phyloP scores from a whole-genome alignment of 1,140 invertebrate genomes.

The Atta cephalotes region DNA sequence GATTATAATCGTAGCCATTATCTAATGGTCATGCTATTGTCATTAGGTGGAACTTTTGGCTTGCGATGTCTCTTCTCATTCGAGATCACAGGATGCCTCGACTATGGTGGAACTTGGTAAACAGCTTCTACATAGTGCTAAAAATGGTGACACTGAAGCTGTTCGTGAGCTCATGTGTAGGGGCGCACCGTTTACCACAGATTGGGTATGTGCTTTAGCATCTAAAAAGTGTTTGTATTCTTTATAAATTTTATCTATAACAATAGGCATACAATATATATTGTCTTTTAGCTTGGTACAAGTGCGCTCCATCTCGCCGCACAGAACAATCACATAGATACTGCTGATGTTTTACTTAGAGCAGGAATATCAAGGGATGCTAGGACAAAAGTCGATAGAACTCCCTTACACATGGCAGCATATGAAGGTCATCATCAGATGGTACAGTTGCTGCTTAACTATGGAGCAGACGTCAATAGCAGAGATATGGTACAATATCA shows the following conservation, averaged over 20 bases:
- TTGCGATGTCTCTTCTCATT: conserved; percentile 77
- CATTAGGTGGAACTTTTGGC: conserved; percentile 82
- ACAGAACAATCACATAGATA: conserved; percentile 92
- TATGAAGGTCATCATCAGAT: conserved; percentile 94
- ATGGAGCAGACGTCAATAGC: conserved; percentile 92
- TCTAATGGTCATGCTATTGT: not conserved
- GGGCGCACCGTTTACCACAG: conserved; percentile 96
- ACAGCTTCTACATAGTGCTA: conserved; percentile 91
- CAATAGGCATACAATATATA: not conserved
- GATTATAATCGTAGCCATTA: too few species aligned
- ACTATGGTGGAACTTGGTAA: conserved; percentile 93
- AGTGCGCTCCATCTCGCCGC: conserved; percentile 96
- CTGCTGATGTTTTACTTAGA: conserved; percentile 93
- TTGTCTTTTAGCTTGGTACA: conserved; percentile 91
- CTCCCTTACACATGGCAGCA: conserved; percentile 95
- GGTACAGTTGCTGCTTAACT: conserved; percentile 91
- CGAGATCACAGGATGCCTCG: conserved; percentile 81
- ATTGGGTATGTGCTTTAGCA: conserved; percentile 91
- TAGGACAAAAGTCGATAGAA: conserved; percentile 96
- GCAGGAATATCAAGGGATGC: conserved; percentile 95
- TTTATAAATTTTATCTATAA: conserved; percentile 25
- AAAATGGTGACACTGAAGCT: conserved; percentile 91
- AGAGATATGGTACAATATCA: conserved; percentile 92
- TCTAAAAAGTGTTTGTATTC: not conserved
- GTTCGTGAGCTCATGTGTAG: conserved; percentile 93